phyloP scores from a whole-genome alignment of 2,888 invertebrate genomes.

The Hesperia comma region DNA sequence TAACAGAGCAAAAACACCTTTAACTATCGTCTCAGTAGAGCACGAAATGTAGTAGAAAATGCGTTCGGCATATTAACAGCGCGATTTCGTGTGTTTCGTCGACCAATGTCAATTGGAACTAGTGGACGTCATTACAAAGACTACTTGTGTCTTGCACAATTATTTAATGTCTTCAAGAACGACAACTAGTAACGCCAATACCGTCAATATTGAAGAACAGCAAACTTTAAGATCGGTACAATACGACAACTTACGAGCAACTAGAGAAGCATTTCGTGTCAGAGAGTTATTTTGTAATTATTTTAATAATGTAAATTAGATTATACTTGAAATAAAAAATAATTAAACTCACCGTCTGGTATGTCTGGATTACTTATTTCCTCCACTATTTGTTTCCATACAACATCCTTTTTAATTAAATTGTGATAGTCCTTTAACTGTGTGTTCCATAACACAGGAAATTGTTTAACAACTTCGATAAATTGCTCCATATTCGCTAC shows the following conservation, averaged over 20 bases:
- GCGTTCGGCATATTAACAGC: slow-evolving; percentile 36
- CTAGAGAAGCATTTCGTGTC: slow-evolving; percentile 34
- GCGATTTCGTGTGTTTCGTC: slow-evolving; percentile 39
- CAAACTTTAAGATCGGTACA: slow-evolving; percentile 43
- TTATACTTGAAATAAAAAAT: slow-evolving; percentile 6
- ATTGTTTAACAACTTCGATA: slow-evolving; percentile 35
- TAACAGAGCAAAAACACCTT: slow-evolving; percentile 26
- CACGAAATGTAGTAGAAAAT: slow-evolving; percentile 29
- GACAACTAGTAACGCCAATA: slow-evolving; percentile 44
- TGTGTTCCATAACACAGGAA: slow-evolving; percentile 33
- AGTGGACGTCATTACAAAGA: slow-evolving; percentile 37
- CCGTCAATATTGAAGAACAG: slow-evolving; percentile 44
- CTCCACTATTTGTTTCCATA: slow-evolving; percentile 21
- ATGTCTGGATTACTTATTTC: slow-evolving; percentile 23
- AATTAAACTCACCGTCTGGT: slow-evolving; percentile 11
- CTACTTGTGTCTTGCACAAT: slow-evolving; percentile 37
- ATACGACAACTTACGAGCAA: slow-evolving; percentile 39
- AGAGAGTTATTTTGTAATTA: slow-evolving; percentile 34
- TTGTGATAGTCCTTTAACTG: slow-evolving; percentile 36
- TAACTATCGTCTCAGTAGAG: slow-evolving; percentile 25
- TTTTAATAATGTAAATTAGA: slow-evolving; percentile 33
- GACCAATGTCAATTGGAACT: slow-evolving; percentile 37
- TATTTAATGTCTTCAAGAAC: slow-evolving; percentile 39
- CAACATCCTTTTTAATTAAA: slow-evolving; percentile 36
- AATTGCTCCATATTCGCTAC: slow-evolving; percentile 43